phyloP scores from a whole-genome alignment of 2,113 vertebrate genomes.

The Hypocryptadius cinnamomeus region DNA sequence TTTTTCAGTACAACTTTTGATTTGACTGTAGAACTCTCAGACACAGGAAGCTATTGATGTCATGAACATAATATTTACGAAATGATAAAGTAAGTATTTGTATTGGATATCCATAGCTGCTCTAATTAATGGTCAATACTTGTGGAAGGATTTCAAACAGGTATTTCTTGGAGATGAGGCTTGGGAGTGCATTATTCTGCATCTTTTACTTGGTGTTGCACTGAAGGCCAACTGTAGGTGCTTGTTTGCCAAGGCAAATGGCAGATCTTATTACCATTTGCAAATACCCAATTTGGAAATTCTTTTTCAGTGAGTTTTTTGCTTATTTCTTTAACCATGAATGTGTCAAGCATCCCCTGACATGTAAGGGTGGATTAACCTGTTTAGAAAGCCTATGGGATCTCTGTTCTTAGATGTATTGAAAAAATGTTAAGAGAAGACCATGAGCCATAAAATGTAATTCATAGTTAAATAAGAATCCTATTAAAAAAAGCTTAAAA shows the following conservation, averaged over 20 bases:
- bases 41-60: background rate
- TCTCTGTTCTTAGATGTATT: background rate
- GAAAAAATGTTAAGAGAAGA: background rate
- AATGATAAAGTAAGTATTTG: background rate
- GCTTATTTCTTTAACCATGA: background rate
- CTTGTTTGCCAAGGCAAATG: background rate
- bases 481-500: background rate
- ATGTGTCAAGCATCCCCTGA: background rate
- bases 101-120: background rate
- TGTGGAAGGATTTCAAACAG: background rate
- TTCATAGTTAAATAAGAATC: background rate
- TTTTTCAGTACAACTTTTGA: background rate
- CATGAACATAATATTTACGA: background rate
- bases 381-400: background rate
- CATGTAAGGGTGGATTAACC: background rate
- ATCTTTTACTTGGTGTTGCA: background rate
- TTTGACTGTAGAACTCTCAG: background rate
- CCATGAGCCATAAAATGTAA: background rate
- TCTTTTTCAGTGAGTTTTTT: fast-evolving
- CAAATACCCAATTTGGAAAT: background rate
- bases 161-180: background rate
- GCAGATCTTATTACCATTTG: background rate
- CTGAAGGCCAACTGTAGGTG: background rate
- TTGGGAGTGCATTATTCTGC: background rate
- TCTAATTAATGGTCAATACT: background rate